Evolutionary conservation across 2,113 vertebrate species (phyloP), one percentile per base, ranked within the genome.

Genomic region (Okapia johnstoni): DNA sequence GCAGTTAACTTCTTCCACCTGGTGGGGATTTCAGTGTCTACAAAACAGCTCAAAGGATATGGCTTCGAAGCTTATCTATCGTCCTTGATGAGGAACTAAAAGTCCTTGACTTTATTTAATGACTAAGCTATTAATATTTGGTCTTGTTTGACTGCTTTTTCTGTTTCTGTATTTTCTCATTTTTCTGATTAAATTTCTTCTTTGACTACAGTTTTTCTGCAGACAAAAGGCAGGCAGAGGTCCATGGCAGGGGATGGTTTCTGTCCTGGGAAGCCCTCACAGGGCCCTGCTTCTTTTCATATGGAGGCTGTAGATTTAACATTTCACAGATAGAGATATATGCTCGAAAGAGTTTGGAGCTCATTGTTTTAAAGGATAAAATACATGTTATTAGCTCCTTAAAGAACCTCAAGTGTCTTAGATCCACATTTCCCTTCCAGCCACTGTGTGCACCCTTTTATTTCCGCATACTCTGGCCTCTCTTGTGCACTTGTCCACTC

Each of bases 361-460:
- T 85, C 15, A 46, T 58, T 55, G 14, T 5, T 90, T 96, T 90
- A 88, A 95, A 92, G 60, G 43, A 54, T 92, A 88, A 89, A 94
- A 61, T 88, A 79, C 84, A 93, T 66, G 8, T 80, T 50, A 21
- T 11, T 92, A 43, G 3, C 17, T 54, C 96, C 48, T 61, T 86
- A 85, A 90, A 40, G 60, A 19, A 23, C 8, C 40, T 48, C 4
- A 36, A 26, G 36, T 52, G 2, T 61, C 83, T 66, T 85, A 30
- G 4, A n/a, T 25, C 12, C 43, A 19, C n/a, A 15, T 83, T 63
- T 85, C 30, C 58, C 26, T 10, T 95, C 26, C 46, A 79, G 43
- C 50, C 60, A 5, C 43, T 25, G 28, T 3, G 6, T 28, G 3
- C 0, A 15, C 15, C 28, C n/a, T 17, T 3, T 36, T 66, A 61